These are phyloP conservation scores for Epinephelus cyanopodus DNA, from an alignment of 2,113 vertebrate species.

Conservation along the genomic window DNA sequence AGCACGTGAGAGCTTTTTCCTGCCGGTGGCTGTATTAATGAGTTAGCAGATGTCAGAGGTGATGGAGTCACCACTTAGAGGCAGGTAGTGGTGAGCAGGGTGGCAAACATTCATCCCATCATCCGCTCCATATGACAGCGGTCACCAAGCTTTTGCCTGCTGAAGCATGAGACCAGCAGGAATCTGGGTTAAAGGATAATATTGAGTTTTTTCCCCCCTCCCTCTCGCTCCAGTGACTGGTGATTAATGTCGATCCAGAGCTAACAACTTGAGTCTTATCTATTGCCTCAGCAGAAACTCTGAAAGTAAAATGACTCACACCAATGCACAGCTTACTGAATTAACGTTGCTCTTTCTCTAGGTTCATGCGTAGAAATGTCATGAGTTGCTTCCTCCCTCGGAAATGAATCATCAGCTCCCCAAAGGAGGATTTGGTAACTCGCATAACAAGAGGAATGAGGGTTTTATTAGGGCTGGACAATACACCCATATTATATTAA, in stretches of 20 bases:
- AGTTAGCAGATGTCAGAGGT: constrained; percentile 65
- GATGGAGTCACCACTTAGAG: constrained; percentile 69
- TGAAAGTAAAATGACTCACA: constrained; percentile 30
- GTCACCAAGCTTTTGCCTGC: constrained; percentile 55
- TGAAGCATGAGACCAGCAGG: constrained; percentile 60
- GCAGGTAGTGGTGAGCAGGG: constrained; percentile 55
- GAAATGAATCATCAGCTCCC: constrained; percentile 30
- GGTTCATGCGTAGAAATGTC: background rate
- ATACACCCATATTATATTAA: too few species aligned
- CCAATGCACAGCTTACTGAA: background rate
- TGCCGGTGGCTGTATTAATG: constrained; percentile 57
- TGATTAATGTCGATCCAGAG: constrained; percentile 26
- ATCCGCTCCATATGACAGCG: constrained; percentile 70
- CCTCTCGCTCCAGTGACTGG: background rate
- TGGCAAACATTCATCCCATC: constrained; percentile 73
- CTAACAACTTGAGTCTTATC: constrained; percentile 8
- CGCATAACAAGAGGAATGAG: background rate
- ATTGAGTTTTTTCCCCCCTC: constrained; percentile 3
- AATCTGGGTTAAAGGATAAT: constrained; percentile 71
- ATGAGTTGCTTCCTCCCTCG: background rate
- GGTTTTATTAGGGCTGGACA: too few species aligned
- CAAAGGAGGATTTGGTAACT: constrained; percentile 16
- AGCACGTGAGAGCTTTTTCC: constrained; percentile 39
- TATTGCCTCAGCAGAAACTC: constrained; percentile 27
- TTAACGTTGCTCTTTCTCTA: background rate